Evolutionary conservation across 2,888 invertebrate species (phyloP).

Genomic region (Ophonus ardosiacus): DNA sequence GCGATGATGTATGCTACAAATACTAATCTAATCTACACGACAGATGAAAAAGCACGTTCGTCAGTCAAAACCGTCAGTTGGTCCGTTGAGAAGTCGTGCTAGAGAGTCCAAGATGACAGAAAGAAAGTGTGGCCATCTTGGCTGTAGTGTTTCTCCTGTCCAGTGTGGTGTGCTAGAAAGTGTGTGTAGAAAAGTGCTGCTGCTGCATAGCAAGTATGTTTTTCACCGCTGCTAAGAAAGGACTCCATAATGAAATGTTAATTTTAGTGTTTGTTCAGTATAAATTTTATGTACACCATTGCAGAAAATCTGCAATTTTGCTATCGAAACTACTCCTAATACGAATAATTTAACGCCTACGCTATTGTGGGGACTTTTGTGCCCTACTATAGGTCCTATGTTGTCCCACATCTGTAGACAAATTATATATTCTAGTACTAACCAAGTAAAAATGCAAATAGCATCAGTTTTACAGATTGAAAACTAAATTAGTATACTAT

Average conservation of each 20-base stretch:
- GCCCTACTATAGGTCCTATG: no score
- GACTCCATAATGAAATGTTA: neutral
- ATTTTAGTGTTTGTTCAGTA: neutral
- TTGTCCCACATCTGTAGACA: no score
- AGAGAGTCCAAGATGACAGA: slow-evolving; percentile 35
- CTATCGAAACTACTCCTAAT: no score
- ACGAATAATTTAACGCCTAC: no score
- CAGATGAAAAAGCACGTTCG: slow-evolving; percentile 51
- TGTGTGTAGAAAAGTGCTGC: neutral
- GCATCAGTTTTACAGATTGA: no score
- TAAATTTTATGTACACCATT: no score
- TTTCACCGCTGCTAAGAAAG: neutral
- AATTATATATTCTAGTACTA: no score
- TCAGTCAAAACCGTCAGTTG: slow-evolving; percentile 55
- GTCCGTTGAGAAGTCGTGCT: slow-evolving; percentile 39
- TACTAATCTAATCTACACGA: neutral
- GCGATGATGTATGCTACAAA: neutral
- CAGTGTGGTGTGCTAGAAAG: slow-evolving; percentile 1
- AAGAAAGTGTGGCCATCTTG: neutral
- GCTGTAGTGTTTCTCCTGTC: neutral
- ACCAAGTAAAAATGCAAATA: no score
- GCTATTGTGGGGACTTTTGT: no score
- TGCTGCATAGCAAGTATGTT: neutral
- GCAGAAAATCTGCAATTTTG: no score
- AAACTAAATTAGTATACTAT: no score